A percentile compares a stretch with the other conserved stretches of the same genome.
Conservation (phyloP, 2,113 vertebrate species). For the Paradisaea rubra region DNA sequence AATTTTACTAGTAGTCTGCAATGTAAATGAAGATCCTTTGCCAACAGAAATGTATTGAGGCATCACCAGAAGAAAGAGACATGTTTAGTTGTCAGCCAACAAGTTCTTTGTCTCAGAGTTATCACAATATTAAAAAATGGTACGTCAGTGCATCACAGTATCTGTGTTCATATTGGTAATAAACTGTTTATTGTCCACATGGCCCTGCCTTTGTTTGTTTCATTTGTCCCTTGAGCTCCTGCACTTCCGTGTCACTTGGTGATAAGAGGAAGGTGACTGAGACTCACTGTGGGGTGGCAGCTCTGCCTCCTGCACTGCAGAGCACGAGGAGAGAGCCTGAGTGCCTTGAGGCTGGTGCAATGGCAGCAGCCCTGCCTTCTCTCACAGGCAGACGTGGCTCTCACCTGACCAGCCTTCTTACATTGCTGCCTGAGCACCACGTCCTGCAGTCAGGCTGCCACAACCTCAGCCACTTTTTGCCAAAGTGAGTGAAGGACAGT, state of each 20-base stretch:
- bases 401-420: neutral
- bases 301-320: neutral
- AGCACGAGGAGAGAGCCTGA: neutral
- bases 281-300: neutral
- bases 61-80: conserved; percentile 70
- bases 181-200: conserved; percentile 85
- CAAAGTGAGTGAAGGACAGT: neutral
- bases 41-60: conserved; percentile 72
- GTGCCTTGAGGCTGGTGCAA: fast-evolving
- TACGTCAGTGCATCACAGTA: conserved; percentile 72
- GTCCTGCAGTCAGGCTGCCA: neutral
- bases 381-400: fast-evolving
- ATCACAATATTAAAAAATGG: conserved; percentile 72
- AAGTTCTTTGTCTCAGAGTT: conserved; percentile 63
- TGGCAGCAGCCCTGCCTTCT: neutral
- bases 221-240: neutral
- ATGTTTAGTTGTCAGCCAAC: conserved; percentile 68
- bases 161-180: conserved; percentile 88
- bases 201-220: conserved; percentile 31
- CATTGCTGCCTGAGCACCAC: fast-evolving
- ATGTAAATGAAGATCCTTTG: conserved; percentile 68
- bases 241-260: neutral
- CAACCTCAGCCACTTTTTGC: neutral
- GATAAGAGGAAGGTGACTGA: neutral
- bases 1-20: conserved; percentile 71